Base-by-base conservation (phyloP, 2,888 invertebrate genomes). In the Sympetrum striolatum region DNA sequence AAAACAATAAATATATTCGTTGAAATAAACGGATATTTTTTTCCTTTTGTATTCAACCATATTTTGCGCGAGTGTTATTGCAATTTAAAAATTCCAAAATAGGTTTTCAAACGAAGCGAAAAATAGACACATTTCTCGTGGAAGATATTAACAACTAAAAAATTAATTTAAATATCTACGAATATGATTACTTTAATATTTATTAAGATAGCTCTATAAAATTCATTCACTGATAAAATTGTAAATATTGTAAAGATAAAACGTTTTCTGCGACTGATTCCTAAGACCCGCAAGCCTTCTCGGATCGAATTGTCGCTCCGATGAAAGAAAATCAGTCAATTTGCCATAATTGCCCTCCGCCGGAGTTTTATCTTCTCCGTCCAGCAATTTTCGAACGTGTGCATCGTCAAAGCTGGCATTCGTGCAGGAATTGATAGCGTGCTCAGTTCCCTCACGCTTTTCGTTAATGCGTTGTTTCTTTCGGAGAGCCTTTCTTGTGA, bases 401-500 rank as follows among this genome's bases (percentile, higher is more conserved):
- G 25, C n/a, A 64, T 64, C 22, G 64, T 12, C 64, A 25, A 18
- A 25, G 73, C 25, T 22, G 58, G 37, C n/a, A 60, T 86, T 86
- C 86, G 86, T 60, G 86, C 86, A n/a, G 37, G 60, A n/a, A 86
- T 86, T 22, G 35, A 37, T 64, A 60, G 58, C 86, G 35, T 37
- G 60, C 4, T 31, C 86, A 82, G 53, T 58, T 86, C 58, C 37
- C 8, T 6, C 58, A 37, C 58, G 86, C 86, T 60, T 86, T 86
- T 86, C 37, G 86, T 86, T 86, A 86, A n/a, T 60, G 6, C 31
- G n/a, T 64, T 37, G 39, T 86, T n/a, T 37, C 60, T 64, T 60
- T 73, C 31, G 73, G 73, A n/a, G 18, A 25, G 8, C n/a, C 37
- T 37, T 35, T 35, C 37, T 53, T 37, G 14, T 86, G 86, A 64